phyloP scores from a whole-genome alignment of 2,797 vertebrate genomes.

The Trematomus bernacchii region DNA sequence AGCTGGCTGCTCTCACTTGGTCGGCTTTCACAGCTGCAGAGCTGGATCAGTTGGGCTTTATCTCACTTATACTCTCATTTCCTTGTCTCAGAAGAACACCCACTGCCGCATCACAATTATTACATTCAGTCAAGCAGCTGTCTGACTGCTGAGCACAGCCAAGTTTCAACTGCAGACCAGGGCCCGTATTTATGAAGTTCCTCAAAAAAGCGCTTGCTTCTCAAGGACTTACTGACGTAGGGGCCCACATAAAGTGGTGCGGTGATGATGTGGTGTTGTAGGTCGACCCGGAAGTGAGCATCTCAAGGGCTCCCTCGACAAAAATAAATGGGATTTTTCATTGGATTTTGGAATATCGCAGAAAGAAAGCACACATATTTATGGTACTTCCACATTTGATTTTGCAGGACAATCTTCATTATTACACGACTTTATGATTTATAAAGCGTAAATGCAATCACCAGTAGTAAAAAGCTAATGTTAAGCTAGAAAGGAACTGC shows the following conservation, averaged over 20 bases:
- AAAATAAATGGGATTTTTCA: too few species aligned
- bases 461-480: too few species aligned
- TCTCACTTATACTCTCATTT: constrained; percentile 55
- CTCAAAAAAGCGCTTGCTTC: constrained; percentile 6
- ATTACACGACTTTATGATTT: too few species aligned
- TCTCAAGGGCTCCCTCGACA: too few species aligned
- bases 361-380: too few species aligned
- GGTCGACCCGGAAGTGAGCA: too few species aligned
- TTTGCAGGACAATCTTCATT: too few species aligned
- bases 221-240: constrained; percentile 4
- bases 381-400: too few species aligned
- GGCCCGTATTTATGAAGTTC: constrained; percentile 25
- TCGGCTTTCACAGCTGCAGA: constrained; percentile 56
- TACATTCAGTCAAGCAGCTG: constrained; percentile 54
- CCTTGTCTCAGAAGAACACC: constrained; percentile 53
- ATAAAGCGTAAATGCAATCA: too few species aligned
- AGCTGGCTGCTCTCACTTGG: constrained; percentile 21
- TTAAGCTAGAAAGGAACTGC: too few species aligned
- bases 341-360: too few species aligned
- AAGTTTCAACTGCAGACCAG: constrained; percentile 23
- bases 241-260: not conserved
- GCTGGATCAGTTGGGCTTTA: constrained; percentile 47
- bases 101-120: constrained; percentile 56
- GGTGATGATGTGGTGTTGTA: too few species aligned
- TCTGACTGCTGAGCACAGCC: constrained; percentile 1